These are phyloP conservation scores for Mormyrops boulengeri DNA, from an alignment of 2,797 vertebrate genomes.

Conservation along the genomic window DNA sequence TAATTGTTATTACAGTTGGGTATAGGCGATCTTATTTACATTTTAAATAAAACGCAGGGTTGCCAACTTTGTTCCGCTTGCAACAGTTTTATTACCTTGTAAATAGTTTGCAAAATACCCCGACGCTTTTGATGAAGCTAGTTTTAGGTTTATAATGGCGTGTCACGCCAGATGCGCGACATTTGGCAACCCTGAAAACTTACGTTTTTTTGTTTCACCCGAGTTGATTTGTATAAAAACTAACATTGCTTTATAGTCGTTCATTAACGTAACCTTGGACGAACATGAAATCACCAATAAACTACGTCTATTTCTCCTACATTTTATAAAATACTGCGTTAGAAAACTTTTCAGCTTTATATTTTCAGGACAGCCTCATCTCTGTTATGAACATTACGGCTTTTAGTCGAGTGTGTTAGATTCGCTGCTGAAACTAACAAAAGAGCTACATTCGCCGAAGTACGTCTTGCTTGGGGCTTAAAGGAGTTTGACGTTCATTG, in stretches of 20 bases:
- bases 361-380: neutral
- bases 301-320: neutral
- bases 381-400: no score
- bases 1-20: neutral
- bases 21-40: neutral
- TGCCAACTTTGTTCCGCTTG: neutral
- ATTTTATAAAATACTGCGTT: neutral
- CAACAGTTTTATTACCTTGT: neutral
- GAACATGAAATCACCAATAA: neutral
- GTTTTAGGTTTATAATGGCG: neutral
- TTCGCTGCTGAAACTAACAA: no score
- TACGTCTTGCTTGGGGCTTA: no score
- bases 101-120: neutral
- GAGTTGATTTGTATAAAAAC: neutral
- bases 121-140: neutral
- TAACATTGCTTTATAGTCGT: neutral
- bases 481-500: no score
- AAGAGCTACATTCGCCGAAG: no score
- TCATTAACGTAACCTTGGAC: neutral
- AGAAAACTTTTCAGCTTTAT: neutral
- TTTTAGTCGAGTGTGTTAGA: no score
- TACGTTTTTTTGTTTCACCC: neutral
- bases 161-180: neutral
- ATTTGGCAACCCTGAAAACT: neutral
- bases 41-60: neutral